Evolutionary conservation across 2,888 invertebrate species (phyloP).

Genomic region (Sarcophaga carnaria): DNA sequence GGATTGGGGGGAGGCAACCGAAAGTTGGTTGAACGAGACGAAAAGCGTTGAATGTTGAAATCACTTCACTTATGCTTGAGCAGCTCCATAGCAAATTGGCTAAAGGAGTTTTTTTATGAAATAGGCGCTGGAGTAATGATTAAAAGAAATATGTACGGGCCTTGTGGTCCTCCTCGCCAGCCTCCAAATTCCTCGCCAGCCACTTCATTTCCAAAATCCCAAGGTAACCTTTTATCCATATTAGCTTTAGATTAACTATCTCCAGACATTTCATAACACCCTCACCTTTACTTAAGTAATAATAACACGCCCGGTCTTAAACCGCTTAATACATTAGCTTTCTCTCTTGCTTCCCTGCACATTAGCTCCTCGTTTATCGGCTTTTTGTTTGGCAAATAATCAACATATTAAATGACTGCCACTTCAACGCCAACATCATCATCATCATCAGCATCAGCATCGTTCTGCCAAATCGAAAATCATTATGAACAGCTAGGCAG

Average conservation of each 20-base stretch:
- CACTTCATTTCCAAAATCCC: too few species aligned
- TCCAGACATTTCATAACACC: not conserved
- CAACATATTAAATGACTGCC: slow-evolving; percentile 62
- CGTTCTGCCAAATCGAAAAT: too few species aligned
- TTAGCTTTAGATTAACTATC: too few species aligned
- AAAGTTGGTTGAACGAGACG: slow-evolving; percentile 20
- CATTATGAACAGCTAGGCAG: too few species aligned
- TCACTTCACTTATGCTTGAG: too few species aligned
- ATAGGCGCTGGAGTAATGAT: too few species aligned
- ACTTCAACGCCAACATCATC: not conserved
- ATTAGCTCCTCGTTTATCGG: not conserved
- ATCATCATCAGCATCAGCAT: not conserved
- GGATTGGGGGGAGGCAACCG: not conserved
- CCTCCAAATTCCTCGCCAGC: too few species aligned
- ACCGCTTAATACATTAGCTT: slow-evolving; percentile 44
- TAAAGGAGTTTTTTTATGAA: too few species aligned
- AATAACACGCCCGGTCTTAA: slow-evolving; percentile 45
- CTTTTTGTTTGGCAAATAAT: slow-evolving; percentile 56
- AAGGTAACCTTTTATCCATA: too few species aligned
- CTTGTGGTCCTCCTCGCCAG: too few species aligned
- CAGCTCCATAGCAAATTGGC: too few species aligned
- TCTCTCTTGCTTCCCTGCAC: not conserved
- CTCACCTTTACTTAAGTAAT: not conserved
- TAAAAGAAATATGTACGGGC: too few species aligned
- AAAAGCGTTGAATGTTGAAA: slow-evolving; percentile 31